Evolutionary conservation across 2,113 vertebrate genomes (phyloP), one percentile per base, ranked within the genome.

Genomic region (Tyto alba): DNA sequence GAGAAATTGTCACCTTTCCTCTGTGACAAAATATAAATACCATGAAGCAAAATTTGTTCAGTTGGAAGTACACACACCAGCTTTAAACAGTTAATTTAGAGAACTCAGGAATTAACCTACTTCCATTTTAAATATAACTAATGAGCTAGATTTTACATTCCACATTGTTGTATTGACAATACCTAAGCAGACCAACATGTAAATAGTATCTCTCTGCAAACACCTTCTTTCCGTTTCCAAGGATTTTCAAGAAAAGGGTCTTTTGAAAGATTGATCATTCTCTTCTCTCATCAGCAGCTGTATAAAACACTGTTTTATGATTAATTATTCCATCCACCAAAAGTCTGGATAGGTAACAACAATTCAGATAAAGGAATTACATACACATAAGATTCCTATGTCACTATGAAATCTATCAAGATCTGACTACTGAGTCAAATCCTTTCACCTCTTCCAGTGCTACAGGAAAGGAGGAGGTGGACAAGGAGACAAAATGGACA

Each of bases 1-100:
- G 19, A 89, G 25, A 43, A 25, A 3, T 4, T 0, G 0, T 20
- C 40, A 45, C 7, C 11, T 55, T 77, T 41, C 41, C 29, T 36
- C 30, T 53, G 30, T 36, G 32, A 43, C 7, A 47, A 59, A 83
- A 50, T 19, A 32, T 21, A 79, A 77, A 9, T 30, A 75, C 16
- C 32, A 23, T 1, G 13, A 18, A 91, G 12, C 3, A 74, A 62
- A 3, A 48, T 64, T 43, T 74, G 25, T 62, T 50, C 16, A 29
- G 36, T 4, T 77, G 16, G 8, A 77, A 73, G 10, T 30, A 62
- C 2, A 13, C 1, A 9, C 27, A 62, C 3, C 16, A 57, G 27
- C 8, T 74, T 57, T 30, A 63, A 72, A 63, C 1, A 76, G 22
- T 19, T 40, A 8, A 76, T 62, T 89, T 74, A 43, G 25, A 81